These are phyloP conservation scores for Hirundo rustica DNA, from an alignment of 2,797 vertebrate species.

Conservation along the genomic window DNA sequence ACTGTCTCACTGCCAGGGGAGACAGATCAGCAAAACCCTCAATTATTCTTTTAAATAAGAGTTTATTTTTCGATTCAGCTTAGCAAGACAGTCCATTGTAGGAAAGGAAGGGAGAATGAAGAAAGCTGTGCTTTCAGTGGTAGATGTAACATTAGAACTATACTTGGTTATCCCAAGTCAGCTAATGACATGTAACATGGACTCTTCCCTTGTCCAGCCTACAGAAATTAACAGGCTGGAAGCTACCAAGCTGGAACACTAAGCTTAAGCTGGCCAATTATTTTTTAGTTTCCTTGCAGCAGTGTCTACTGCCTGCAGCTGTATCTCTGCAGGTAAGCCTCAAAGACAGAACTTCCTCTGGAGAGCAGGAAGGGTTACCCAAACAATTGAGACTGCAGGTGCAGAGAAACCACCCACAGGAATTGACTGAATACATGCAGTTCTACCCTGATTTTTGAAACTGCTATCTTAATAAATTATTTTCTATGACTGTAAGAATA, in stretches of 20 bases:
- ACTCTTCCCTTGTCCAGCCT: background rate
- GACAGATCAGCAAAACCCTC: background rate
- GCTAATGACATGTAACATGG: background rate
- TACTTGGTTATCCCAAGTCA: background rate
- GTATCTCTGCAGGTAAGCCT: background rate
- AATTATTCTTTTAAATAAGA: fast-evolving
- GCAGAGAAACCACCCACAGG: background rate
- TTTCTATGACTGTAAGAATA: background rate
- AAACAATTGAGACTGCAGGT: fast-evolving
- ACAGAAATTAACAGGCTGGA: background rate
- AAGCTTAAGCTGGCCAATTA: background rate
- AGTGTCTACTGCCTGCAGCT: background rate
- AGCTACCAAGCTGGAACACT: background rate
- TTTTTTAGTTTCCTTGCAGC: background rate
- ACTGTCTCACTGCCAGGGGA: background rate
- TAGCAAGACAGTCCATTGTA: background rate
- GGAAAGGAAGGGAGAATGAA: background rate
- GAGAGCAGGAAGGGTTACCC: background rate
- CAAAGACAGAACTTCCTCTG: background rate
- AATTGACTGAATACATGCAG: background rate
- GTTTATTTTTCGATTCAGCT: background rate
- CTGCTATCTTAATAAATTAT: background rate
- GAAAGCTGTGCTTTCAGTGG: background rate
- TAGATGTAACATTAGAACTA: background rate
- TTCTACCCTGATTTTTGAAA: background rate